Percentiles rank a stretch among this genome's conserved stretches.
Evolutionary conservation across 2,888 invertebrate species (phyloP).

Genomic region (Ormia ochracea): DNA sequence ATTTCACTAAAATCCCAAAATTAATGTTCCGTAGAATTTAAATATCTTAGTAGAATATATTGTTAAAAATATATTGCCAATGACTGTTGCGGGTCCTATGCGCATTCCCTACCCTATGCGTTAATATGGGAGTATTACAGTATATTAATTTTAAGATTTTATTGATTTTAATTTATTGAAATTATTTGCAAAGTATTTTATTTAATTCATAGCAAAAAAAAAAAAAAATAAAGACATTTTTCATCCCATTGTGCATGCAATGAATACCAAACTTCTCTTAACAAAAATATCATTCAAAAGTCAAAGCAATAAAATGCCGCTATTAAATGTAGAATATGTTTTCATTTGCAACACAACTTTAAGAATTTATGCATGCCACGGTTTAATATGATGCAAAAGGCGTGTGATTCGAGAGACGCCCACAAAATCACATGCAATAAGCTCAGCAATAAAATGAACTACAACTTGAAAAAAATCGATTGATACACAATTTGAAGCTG

Average conservation of each 20-base stretch:
- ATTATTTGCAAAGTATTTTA: too few relatives aligned
- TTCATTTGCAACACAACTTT: constrained; percentile 39
- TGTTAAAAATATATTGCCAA: too few relatives aligned
- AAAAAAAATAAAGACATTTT: too few relatives aligned
- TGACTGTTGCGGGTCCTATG: too few relatives aligned
- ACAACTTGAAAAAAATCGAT: background rate
- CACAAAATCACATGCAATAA: constrained; percentile 34
- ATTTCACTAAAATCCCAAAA: too few relatives aligned
- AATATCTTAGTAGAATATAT: too few relatives aligned
- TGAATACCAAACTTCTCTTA: background rate
- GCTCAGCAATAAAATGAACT: background rate
- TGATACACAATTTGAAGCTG: constrained; percentile 45
- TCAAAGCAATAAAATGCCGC: constrained; percentile 34
- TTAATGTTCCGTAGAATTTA: too few relatives aligned
- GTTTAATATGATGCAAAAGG: constrained; percentile 63
- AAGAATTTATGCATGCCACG: constrained; percentile 41
- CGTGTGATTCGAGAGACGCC: constrained; percentile 64
- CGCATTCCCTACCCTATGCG: too few relatives aligned
- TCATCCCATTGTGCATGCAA: constrained; percentile 25
- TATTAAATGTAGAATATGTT: constrained; percentile 52
- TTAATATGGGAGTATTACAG: too few relatives aligned
- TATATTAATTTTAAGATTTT: too few relatives aligned
- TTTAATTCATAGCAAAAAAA: too few relatives aligned
- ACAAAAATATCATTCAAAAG: constrained; percentile 43
- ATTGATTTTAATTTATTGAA: too few relatives aligned